Conservation (phyloP, 2,888 invertebrate species). For the Pachydiplax longipennis region DNA sequence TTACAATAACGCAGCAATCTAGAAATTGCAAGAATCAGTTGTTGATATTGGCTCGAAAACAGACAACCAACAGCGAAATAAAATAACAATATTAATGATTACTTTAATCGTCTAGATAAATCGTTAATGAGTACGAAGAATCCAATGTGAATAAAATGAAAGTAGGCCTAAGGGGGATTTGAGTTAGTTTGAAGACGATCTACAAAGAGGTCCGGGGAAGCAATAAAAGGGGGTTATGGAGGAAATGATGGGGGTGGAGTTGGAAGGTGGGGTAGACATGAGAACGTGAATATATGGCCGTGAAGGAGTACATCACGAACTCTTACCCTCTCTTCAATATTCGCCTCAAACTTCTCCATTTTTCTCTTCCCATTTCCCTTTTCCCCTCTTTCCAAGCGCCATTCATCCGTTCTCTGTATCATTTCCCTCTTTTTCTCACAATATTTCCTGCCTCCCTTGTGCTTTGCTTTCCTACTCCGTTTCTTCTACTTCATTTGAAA, state of each 20-base stretch:
- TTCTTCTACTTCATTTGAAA: conserved; percentile 16
- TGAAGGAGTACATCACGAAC: conserved; percentile 6
- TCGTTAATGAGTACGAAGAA: background rate
- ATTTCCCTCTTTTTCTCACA: background rate
- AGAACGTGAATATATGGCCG: conserved; percentile 32
- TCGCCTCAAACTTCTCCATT: background rate
- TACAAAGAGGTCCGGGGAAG: background rate
- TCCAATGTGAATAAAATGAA: background rate
- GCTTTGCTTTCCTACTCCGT: background rate
- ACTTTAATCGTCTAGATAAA: background rate
- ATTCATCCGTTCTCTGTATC: background rate
- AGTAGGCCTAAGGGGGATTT: background rate
- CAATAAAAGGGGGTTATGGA: too few species aligned
- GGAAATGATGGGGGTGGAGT: background rate
- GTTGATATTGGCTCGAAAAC: too few species aligned
- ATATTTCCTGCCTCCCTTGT: background rate
- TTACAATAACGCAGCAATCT: too few species aligned
- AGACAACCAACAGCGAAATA: background rate
- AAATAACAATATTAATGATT: background rate
- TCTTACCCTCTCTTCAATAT: background rate
- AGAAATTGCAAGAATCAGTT: too few species aligned
- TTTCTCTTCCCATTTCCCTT: background rate
- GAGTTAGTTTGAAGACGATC: background rate
- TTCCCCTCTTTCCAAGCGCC: background rate
- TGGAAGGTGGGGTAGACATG: background rate